Percentiles rank a stretch among this genome's conserved stretches.
These are phyloP conservation scores for Alligator sinensis DNA, from an alignment of 2,113 vertebrate species.

Conservation along the genomic window DNA sequence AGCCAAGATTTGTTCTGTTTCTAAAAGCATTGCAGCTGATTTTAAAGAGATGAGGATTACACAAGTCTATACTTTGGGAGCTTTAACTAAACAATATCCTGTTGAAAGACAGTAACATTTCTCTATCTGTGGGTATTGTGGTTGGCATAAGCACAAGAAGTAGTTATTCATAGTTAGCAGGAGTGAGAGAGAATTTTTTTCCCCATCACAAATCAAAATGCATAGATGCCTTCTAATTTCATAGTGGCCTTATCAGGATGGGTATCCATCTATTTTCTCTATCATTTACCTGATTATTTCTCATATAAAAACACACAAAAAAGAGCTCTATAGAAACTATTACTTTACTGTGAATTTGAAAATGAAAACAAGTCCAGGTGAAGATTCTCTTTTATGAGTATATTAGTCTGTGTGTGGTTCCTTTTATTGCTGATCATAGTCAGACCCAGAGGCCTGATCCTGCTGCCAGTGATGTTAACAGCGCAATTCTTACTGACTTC, in stretches of 20 bases:
- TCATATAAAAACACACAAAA: constrained; percentile 29
- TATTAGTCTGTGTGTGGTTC: not conserved
- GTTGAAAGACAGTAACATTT: not conserved
- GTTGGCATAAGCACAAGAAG: not conserved
- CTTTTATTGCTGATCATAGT: not conserved
- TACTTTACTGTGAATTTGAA: constrained; percentile 34
- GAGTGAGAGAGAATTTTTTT: not conserved
- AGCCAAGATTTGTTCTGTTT: not conserved
- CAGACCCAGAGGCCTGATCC: constrained; percentile 24
- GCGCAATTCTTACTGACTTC: constrained; percentile 17
- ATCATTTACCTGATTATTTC: not conserved
- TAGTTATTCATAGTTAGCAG: not conserved
- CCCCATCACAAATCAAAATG: not conserved
- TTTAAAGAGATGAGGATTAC: not conserved
- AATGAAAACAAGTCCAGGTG: constrained; percentile 33
- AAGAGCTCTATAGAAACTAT: constrained; percentile 3
- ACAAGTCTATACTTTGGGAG: not conserved
- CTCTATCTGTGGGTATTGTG: not conserved
- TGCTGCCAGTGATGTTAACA: not conserved
- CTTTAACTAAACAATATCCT: not conserved
- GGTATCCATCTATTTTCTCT: not conserved
- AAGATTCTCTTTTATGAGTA: not conserved
- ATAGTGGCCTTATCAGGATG: not conserved
- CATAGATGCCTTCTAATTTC: not conserved
- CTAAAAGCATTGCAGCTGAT: not conserved